Conservation (phyloP, 53 echinoderm and acorn worm species). For the Arbacia lixula region DNA sequence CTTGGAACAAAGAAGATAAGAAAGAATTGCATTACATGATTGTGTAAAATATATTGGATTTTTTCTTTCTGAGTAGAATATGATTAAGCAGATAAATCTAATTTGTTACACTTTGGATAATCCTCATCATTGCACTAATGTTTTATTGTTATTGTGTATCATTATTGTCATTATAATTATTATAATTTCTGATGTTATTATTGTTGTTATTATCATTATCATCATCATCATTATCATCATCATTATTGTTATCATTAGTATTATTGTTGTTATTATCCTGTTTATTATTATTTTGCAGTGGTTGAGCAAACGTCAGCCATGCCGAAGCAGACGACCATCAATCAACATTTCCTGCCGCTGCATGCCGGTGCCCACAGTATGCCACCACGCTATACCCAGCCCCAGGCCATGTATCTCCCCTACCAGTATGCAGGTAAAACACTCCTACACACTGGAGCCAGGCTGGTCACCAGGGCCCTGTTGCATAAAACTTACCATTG, state of each 20-base stretch:
- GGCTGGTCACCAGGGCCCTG: too few species aligned
- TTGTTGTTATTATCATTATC: neutral
- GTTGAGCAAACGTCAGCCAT: neutral
- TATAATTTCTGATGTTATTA: neutral
- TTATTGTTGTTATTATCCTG: neutral
- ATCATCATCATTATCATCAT: neutral
- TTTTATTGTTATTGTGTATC: neutral
- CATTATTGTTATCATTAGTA: neutral
- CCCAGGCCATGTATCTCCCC: slow-evolving; percentile 36
- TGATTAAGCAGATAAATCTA: too few species aligned
- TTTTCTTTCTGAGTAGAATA: too few species aligned
- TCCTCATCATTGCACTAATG: too few species aligned
- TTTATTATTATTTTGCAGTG: neutral
- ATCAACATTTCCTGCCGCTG: slow-evolving; percentile 49
- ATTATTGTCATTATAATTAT: too few species aligned
- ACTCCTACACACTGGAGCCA: too few species aligned
- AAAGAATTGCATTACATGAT: too few species aligned
- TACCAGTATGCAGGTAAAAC: slow-evolving; percentile 73
- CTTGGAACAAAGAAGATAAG: too few species aligned
- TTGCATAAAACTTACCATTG: too few species aligned
- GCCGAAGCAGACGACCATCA: slow-evolving; percentile 40
- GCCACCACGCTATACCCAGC: slow-evolving; percentile 1
- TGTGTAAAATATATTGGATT: too few species aligned
- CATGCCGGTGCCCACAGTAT: neutral
- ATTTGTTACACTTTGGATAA: too few species aligned